Base-by-base conservation (phyloP, 2,113 vertebrate genomes). In the Apistogramma diplotaenia region DNA sequence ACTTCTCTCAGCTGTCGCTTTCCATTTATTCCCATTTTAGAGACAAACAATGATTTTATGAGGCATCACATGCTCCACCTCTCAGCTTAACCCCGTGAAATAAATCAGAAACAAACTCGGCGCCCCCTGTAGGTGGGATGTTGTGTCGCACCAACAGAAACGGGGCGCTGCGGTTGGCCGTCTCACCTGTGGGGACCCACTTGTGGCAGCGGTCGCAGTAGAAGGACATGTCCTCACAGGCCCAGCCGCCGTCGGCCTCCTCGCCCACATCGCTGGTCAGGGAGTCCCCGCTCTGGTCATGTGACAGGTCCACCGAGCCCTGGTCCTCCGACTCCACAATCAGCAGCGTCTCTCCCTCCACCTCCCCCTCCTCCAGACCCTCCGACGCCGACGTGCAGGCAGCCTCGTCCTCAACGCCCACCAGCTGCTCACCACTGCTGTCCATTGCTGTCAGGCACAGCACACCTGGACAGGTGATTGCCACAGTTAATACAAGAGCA, bases 151-250 rank as follows among this genome's bases (percentile, higher is more conserved):
- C 33, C 33, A 40, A 12, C n/a, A 37, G n/a, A 62, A 62, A 9
- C 0, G 0, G 21, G 25, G 35, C 13, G 1, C 61, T 67, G 37
- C 3, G 3, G 46, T 4, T 27, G 62, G 62, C 23, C 5, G 27
- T 7, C 85, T 86, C 77, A 99, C 98, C 97, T 89, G 97, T 92
- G 7, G 97, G 96, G 71, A 98, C 96, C 98, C 98, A 99, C 85
- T 98, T 99, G 81, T 98, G 97, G 88, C 98, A 99, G 90, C 97
- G 98, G 83, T 99, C 97, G 1, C 98, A 99, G 95, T 98, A 97
- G 89, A 97, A 99, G 37, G 97, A 96, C 94, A 97, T 95, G 82
- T 98, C 97, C 85, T 99, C 97, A 51, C 96, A 85, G 79, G 86
- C 96, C 98, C 98, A 99, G 19, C 96, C 96, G 0, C 92, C 81